Evolutionary conservation across 2,797 vertebrate genomes (phyloP), one percentile per base, ranked within the genome.

Genomic region (Eutrigla gurnardus): DNA sequence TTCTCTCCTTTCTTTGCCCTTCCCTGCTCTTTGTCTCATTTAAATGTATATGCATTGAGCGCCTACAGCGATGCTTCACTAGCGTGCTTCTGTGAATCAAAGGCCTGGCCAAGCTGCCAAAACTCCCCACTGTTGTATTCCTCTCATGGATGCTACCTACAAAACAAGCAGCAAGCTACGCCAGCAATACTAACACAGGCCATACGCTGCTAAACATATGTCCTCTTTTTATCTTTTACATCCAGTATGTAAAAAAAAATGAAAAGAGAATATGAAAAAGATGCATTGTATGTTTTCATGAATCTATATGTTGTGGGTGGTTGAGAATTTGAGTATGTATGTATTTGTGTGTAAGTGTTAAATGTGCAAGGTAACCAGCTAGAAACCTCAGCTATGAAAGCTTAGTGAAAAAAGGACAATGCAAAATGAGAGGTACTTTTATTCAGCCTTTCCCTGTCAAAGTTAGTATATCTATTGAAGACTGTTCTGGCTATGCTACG

Each of bases 1-100:
- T 83, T 85, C 84, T 80, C 72, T 81, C 73, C 75, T 74, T 85
- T 81, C 73, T 83, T 25, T 79, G 72, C 73, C 76, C 35, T 67
- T 67, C 66, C 58, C 52, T 61, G 82, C 79, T 73, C 77, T 83
- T 86, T 74, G 67, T 88, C 91, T 83, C 83, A 88, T 92, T 90
- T 90, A 73, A 91, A 92, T 93, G 91, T 90, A 84, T 92, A 85
- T 93, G 91, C 93, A 91, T 92, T 55, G 83, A 83, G 77, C 67
- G 89, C 89, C 91, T 92, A 92, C 91, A 92, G 90, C 87, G 43
- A 86, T 66, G 84, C 88, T 89, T 79, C 80, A 85, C 76, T 76
- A 79, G 85, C 54, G 65, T 53, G 73, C 76, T 63, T 88, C 78
- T 87, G 39, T 85, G 78, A 87, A 88, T 90, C 86, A 86, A 88